Percentiles rank a stretch among this genome's conserved stretches.
Conservation (phyloP, 2,888 invertebrate species). For the Strigamia transsilvanica region DNA sequence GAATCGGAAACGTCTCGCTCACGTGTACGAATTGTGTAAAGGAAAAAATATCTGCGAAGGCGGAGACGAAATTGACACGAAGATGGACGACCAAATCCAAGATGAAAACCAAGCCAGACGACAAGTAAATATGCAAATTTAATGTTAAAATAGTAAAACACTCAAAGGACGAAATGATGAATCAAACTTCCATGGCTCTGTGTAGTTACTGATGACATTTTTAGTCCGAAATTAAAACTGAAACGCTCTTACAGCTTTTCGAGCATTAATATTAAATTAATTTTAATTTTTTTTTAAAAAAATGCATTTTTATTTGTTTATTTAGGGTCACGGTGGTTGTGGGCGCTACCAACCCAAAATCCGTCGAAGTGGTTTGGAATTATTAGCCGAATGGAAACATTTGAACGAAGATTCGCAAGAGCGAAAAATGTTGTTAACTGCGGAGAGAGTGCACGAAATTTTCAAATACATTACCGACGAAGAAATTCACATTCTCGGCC, state of each 20-base stretch:
- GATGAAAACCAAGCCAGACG: conserved; percentile 57
- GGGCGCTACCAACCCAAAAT: conserved; percentile 97
- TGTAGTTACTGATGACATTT: background rate
- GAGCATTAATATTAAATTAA: background rate
- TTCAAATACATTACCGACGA: conserved; percentile 93
- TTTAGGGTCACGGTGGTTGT: conserved; percentile 88
- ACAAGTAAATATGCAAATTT: conserved; percentile 56
- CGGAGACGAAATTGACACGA: conserved; percentile 95
- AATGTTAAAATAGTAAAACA: background rate
- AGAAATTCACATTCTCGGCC: conserved; percentile 89
- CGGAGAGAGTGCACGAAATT: conserved; percentile 97
- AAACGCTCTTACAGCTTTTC: background rate
- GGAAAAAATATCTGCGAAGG: conserved; percentile 98
- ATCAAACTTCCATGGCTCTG: conserved; percentile 34
- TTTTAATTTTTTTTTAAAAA: background rate
- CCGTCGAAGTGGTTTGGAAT: conserved; percentile 85
- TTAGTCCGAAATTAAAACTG: background rate
- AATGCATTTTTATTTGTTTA: background rate
- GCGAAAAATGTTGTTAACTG: conserved; percentile 90
- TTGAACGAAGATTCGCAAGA: conserved; percentile 98
- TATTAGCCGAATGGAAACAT: conserved; percentile 98
- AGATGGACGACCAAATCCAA: conserved; percentile 68
- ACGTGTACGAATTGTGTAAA: conserved; percentile 98
- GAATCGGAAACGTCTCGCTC: conserved; percentile 89
- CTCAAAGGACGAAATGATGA: background rate